Percentiles rank a stretch among this genome's conserved stretches.
Evolutionary conservation across 1,140 invertebrate genomes (phyloP).

Genomic region (Apolygus lucorum): DNA sequence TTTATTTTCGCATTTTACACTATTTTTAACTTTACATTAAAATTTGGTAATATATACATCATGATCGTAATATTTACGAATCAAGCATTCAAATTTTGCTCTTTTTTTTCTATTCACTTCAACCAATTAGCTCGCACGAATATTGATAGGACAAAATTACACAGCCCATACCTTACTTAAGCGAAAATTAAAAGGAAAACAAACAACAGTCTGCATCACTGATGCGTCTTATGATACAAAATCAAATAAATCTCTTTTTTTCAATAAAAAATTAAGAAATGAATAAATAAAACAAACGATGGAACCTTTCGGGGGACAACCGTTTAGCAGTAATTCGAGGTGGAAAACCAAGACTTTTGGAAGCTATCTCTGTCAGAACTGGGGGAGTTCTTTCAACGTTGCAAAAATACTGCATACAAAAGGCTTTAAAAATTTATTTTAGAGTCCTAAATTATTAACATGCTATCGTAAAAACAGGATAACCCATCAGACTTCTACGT

Average conservation of each 20-base stretch:
- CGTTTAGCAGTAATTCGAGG: too few species aligned
- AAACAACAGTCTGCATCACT: constrained; percentile 24
- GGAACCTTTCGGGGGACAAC: neutral
- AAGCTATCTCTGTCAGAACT: neutral
- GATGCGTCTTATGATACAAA: too few species aligned
- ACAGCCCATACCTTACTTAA: constrained; percentile 23
- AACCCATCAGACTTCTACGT: constrained; percentile 16
- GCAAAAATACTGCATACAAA: constrained; percentile 5
- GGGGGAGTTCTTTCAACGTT: neutral
- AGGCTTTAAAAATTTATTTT: constrained; percentile 19
- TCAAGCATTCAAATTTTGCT: neutral
- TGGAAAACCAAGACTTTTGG: too few species aligned
- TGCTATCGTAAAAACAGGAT: neutral
- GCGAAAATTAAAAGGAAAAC: constrained; percentile 19
- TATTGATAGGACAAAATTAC: constrained; percentile 23
- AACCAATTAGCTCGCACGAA: neutral
- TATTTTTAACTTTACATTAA: neutral
- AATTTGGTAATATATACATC: neutral
- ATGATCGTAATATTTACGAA: too few species aligned
- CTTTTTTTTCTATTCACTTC: neutral
- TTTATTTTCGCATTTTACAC: neutral
- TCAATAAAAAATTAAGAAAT: neutral
- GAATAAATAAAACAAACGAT: constrained; percentile 1
- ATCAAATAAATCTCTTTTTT: neutral
- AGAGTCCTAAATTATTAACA: neutral